A percentile compares a stretch with the other conserved stretches of the same genome.
These are phyloP conservation scores for Halyomorpha halys DNA, from an alignment of 1,140 invertebrate genomes.

Conservation along the genomic window DNA sequence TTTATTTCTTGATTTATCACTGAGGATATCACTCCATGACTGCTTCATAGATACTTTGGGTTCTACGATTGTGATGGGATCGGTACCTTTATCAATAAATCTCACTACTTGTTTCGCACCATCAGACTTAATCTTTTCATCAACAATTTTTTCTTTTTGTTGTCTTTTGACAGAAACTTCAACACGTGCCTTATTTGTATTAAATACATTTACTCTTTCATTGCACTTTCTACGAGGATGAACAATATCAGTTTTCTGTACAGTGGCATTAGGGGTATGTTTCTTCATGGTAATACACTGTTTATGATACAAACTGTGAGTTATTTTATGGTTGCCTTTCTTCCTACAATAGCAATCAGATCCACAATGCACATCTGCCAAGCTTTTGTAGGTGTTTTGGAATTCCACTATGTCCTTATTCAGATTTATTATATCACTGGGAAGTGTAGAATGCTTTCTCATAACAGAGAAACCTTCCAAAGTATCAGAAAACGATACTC, in stretches of 20 bases:
- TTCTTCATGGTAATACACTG: slow-evolving; percentile 9
- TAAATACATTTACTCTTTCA: not conserved
- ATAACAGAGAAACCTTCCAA: too few species aligned
- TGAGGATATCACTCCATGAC: not conserved
- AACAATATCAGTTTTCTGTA: not conserved
- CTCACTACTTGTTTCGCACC: not conserved
- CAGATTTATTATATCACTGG: too few species aligned
- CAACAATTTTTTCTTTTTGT: not conserved
- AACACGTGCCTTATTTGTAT: not conserved
- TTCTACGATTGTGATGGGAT: not conserved
- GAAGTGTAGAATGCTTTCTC: too few species aligned
- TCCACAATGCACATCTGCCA: not conserved
- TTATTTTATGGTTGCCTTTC: slow-evolving; percentile 4
- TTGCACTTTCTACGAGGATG: not conserved
- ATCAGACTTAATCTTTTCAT: not conserved
- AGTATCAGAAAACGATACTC: too few species aligned
- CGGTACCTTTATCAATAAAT: not conserved
- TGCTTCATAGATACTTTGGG: not conserved
- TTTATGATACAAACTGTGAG: slow-evolving; percentile 8
- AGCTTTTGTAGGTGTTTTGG: too few species aligned
- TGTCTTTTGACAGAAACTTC: slow-evolving; percentile 3
- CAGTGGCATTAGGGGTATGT: not conserved
- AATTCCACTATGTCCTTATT: too few species aligned
- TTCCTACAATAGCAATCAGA: slow-evolving; percentile 14
- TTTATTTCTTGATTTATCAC: not conserved